Conservation (phyloP, 2,888 invertebrate species). For the Ormia ochracea region DNA sequence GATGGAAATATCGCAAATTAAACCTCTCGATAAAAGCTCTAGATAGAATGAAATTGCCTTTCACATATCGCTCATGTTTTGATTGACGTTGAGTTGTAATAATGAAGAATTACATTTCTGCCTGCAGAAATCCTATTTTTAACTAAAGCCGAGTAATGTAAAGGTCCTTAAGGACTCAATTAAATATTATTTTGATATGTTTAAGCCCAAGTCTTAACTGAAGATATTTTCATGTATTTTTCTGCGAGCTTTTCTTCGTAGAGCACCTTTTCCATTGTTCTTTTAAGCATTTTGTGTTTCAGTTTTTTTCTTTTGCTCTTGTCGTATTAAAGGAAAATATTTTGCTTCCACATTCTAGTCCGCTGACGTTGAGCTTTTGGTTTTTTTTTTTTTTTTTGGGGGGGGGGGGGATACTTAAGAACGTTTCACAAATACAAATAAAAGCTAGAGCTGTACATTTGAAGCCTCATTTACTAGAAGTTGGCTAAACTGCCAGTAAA, state of each 20-base stretch:
- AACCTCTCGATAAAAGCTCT: too few relatives aligned
- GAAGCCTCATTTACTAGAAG: constrained; percentile 29
- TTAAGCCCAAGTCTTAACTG: constrained; percentile 26
- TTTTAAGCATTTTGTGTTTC: neutral
- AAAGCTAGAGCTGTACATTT: neutral
- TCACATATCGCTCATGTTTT: too few relatives aligned
- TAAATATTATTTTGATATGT: neutral
- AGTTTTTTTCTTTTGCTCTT: neutral
- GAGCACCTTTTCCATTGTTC: too few relatives aligned
- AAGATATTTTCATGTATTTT: constrained; percentile 42
- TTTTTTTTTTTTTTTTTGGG: too few relatives aligned
- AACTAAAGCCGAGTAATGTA: neutral
- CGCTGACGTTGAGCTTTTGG: neutral
- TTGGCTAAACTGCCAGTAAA: neutral
- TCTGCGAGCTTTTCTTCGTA: too few relatives aligned
- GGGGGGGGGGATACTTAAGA: neutral
- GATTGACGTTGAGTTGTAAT: too few relatives aligned
- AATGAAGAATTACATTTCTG: too few relatives aligned
- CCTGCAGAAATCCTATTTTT: neutral
- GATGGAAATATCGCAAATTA: too few relatives aligned
- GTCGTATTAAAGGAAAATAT: neutral
- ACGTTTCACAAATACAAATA: neutral
- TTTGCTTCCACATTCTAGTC: neutral
- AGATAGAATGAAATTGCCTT: too few relatives aligned
- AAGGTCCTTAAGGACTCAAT: neutral